Conservation (phyloP, 2,888 invertebrate genomes). For the Hylaea fasciaria region DNA sequence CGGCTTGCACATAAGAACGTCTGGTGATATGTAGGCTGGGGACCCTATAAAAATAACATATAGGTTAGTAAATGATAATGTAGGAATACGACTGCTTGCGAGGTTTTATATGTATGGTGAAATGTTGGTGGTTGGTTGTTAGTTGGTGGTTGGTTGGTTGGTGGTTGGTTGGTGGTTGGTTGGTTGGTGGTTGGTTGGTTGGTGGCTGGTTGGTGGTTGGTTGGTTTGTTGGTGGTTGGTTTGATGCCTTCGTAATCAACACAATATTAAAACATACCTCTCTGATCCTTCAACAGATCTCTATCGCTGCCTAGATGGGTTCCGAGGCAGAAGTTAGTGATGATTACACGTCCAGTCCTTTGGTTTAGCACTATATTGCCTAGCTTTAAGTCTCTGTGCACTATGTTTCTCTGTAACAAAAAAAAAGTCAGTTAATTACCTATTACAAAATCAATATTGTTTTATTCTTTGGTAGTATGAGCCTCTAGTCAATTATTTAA, state of each 20-base stretch:
- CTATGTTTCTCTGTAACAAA: slow-evolving; percentile 87
- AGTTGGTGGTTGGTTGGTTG: no score
- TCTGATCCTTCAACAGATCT: slow-evolving; percentile 89
- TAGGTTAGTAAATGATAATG: background rate
- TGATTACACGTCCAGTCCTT: slow-evolving; percentile 86
- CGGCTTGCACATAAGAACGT: slow-evolving; percentile 90
- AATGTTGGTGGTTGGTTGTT: no score
- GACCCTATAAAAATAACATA: slow-evolving; percentile 72
- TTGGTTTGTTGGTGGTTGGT: no score
- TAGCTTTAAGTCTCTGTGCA: slow-evolving; percentile 90
- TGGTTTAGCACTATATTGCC: slow-evolving; percentile 91
- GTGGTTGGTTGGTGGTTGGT: no score
- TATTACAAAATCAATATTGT: no score
- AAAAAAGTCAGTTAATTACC: no score
- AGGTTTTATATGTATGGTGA: no score
- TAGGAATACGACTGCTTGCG: no score
- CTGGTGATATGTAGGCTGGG: slow-evolving; percentile 92
- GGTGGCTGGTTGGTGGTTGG: no score
- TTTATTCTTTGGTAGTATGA: no score
- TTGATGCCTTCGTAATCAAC: background rate
- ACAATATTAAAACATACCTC: slow-evolving; percentile 75
- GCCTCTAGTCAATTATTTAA: no score
- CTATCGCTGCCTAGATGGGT: slow-evolving; percentile 90
- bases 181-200: no score
- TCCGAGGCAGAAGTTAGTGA: slow-evolving; percentile 91